These are phyloP conservation scores for Scolopax rusticola DNA, from an alignment of 2,797 vertebrate species.

Conservation along the genomic window DNA sequence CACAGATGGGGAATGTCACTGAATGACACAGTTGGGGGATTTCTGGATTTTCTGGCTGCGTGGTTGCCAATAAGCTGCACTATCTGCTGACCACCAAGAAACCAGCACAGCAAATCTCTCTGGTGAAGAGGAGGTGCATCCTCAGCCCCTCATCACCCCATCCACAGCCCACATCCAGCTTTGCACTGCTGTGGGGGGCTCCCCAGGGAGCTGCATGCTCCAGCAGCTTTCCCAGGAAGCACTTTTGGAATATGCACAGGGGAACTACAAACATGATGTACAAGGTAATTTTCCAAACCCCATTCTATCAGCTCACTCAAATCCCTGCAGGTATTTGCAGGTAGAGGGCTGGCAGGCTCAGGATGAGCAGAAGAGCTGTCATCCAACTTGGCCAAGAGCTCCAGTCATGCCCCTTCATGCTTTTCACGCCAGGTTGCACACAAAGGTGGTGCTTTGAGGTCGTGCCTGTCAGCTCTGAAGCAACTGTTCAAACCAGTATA, in stretches of 20 bases:
- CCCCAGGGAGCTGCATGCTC: not conserved
- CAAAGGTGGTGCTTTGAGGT: not conserved
- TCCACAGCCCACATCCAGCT: fast-evolving
- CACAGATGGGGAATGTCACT: not conserved
- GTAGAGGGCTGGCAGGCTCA: not conserved
- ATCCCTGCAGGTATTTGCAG: not conserved
- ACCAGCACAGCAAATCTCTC: not conserved
- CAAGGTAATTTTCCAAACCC: not conserved
- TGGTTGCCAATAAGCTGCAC: not conserved
- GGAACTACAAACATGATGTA: fast-evolving
- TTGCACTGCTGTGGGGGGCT: fast-evolving
- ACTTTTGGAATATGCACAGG: fast-evolving
- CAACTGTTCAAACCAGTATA: not conserved
- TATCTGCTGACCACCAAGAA: not conserved
- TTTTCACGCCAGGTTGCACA: fast-evolving
- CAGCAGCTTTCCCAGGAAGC: fast-evolving
- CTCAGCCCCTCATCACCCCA: not conserved
- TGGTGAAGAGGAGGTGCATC: not conserved
- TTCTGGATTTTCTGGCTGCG: not conserved
- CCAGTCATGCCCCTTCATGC: not conserved
- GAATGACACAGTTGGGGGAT: not conserved
- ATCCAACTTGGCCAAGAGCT: not conserved
- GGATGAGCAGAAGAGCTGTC: not conserved
- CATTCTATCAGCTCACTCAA: not conserved
- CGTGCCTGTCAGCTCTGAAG: not conserved